Base-by-base conservation (phyloP, 2,797 vertebrate genomes). In the Phyllotis vaccarum region DNA sequence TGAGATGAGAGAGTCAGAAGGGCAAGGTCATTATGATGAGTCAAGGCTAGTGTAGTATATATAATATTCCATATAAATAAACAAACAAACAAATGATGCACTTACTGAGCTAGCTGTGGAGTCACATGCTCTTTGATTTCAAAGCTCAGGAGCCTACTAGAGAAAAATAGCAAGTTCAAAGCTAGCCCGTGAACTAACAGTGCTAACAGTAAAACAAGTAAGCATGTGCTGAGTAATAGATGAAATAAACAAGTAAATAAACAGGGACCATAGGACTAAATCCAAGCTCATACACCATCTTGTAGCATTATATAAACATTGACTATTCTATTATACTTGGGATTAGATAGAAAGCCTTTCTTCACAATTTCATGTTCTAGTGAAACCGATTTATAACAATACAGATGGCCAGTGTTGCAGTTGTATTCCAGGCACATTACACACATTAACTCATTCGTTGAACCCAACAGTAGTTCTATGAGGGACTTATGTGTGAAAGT, bases 301-400 rank as follows among this genome's bases (percentile, higher is more conserved):
- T 56, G 1, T 64, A 95, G 80, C 13, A 81, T 58, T 95, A 86
- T 79, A 81, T 72, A 89, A 81, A 87, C 5, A 49, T 1, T 90
- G 49, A 90, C 49, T 81, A 72, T 89, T 86, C 21, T 91, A 75
- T 85, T 85, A 68, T 43, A 43, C 49, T 76, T 74, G 16, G 34
- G n/a, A 87, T 64, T 95, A 6, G 21, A 88, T 66, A 78, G 85
- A 93, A 64, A 94, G 86, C 70, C 75, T 90, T 5, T 24, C 37
- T 89, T 94, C 70, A 64, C 21, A 92, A 79, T 60, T 19, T 89
- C 66, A 95, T n/a, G 68, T 78, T 88, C 34, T 75, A 79, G 6
- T 93, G 31, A 49, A 74, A 94, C 90, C 89, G 87, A 54, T 14
- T 88, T 64, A 94, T 72, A 94, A 78, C 46, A 90, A 85, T 27